Conservation (phyloP, 2,888 invertebrate species). For the Orthonychiurus folsomi region DNA sequence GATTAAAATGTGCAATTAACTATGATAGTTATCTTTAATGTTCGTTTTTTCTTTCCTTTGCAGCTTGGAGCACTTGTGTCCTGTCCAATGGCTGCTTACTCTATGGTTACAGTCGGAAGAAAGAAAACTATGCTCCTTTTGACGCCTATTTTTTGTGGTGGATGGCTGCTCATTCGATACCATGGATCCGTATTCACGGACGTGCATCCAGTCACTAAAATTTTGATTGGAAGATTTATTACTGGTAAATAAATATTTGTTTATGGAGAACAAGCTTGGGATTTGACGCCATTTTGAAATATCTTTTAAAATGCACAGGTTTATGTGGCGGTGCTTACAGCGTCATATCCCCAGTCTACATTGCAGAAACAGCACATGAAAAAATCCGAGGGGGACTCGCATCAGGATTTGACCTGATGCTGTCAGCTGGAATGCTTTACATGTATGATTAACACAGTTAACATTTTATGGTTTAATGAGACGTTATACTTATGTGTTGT, state of each 20-base stretch:
- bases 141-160: conserved; percentile 44
- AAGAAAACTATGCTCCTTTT: conserved; percentile 29
- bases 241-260: conserved; percentile 27
- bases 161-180: conserved; percentile 44
- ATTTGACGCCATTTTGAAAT: not conserved
- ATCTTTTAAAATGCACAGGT: conserved; percentile 38
- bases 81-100: conserved; percentile 38
- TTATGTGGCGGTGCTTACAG: conserved; percentile 44
- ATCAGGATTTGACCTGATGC: conserved; percentile 43
- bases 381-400: conserved; percentile 46
- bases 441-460: conserved; percentile 27
- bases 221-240: conserved; percentile 48
- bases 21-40: not conserved
- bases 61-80: conserved; percentile 34
- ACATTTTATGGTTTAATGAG: not conserved
- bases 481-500: not conserved
- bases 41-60: too few relatives aligned
- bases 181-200: conserved; percentile 21
- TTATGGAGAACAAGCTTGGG: too few relatives aligned
- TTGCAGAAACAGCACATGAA: conserved; percentile 46
- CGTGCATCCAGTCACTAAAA: conserved; percentile 39
- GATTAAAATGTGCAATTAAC: conserved; percentile 3
- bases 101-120: conserved; percentile 37
- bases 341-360: conserved; percentile 46
- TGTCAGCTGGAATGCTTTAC: conserved; percentile 39